A percentile compares a stretch with the other conserved stretches of the same genome.
Evolutionary conservation across 2,888 invertebrate genomes (phyloP).

Genomic region (Oeneis ivallda): DNA sequence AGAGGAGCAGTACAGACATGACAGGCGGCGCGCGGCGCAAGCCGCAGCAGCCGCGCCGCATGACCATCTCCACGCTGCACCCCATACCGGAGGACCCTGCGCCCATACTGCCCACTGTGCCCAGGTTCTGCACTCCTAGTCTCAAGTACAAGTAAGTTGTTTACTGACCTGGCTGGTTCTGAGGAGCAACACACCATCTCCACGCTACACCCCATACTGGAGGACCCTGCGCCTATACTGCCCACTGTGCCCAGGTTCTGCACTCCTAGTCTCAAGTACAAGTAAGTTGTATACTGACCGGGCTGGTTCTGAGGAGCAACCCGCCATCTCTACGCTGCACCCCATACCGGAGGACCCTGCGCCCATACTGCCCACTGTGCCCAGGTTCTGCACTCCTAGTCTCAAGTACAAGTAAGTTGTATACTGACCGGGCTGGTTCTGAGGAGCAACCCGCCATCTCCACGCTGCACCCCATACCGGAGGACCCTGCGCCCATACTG

Average conservation of each 20-base stretch:
- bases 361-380: slow-evolving; percentile 43
- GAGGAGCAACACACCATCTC: no score
- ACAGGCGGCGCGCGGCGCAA: slow-evolving; percentile 55
- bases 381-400: slow-evolving; percentile 65
- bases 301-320: no score
- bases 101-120: slow-evolving; percentile 43
- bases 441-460: no score
- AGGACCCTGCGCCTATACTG: slow-evolving; percentile 44
- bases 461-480: slow-evolving; percentile 52
- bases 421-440: no score
- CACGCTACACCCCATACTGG: slow-evolving; percentile 52
- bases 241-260: slow-evolving; percentile 56
- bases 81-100: slow-evolving; percentile 50
- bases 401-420: slow-evolving; percentile 69
- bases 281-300: slow-evolving; percentile 57
- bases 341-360: slow-evolving; percentile 50
- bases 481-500: slow-evolving; percentile 44
- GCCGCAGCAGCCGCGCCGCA: slow-evolving; percentile 53
- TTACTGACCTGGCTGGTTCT: no score
- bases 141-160: slow-evolving; percentile 69
- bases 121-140: slow-evolving; percentile 65
- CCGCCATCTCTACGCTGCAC: slow-evolving; percentile 64
- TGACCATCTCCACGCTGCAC: slow-evolving; percentile 63
- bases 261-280: slow-evolving; percentile 69
- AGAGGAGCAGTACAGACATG: slow-evolving; percentile 51